Evolutionary conservation across 2,113 vertebrate genomes (phyloP).

Genomic region (Oryzias curvinotus): DNA sequence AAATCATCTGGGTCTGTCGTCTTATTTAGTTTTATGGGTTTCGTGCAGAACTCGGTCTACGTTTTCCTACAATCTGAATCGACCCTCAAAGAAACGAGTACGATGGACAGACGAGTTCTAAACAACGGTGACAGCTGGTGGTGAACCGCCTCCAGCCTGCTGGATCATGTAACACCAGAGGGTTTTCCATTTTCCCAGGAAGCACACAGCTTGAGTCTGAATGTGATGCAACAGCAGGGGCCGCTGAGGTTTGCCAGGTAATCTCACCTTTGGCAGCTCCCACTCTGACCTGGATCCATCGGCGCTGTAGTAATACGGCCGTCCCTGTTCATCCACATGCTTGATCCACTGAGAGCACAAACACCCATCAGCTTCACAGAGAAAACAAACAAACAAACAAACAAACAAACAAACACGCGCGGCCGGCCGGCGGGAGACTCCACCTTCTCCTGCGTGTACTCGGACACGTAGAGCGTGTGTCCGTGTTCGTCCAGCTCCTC

Average conservation of each 20-base stretch:
- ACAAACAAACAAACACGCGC: too few species aligned
- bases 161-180: slow-evolving; percentile 8
- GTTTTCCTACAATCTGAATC: too few species aligned
- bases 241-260: neutral
- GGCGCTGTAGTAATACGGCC: slow-evolving; percentile 93
- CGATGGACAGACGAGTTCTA: too few species aligned
- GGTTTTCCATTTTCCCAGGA: neutral
- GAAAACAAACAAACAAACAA: neutral
- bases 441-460: slow-evolving; percentile 98
- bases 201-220: neutral
- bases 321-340: slow-evolving; percentile 92
- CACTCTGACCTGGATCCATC: slow-evolving; percentile 95
- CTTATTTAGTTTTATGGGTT: too few species aligned
- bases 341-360: slow-evolving; percentile 89
- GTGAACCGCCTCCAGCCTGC: neutral
- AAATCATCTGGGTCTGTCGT: too few species aligned
- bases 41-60: too few species aligned
- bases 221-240: neutral
- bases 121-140: too few species aligned
- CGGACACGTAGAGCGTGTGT: slow-evolving; percentile 95
- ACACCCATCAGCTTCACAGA: neutral
- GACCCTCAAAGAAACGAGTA: too few species aligned
- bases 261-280: slow-evolving; percentile 92
- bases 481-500: slow-evolving; percentile 96
- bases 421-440: slow-evolving; percentile 17